Evolutionary conservation across 2,113 vertebrate species (phyloP).

Genomic region (Martes martes): DNA sequence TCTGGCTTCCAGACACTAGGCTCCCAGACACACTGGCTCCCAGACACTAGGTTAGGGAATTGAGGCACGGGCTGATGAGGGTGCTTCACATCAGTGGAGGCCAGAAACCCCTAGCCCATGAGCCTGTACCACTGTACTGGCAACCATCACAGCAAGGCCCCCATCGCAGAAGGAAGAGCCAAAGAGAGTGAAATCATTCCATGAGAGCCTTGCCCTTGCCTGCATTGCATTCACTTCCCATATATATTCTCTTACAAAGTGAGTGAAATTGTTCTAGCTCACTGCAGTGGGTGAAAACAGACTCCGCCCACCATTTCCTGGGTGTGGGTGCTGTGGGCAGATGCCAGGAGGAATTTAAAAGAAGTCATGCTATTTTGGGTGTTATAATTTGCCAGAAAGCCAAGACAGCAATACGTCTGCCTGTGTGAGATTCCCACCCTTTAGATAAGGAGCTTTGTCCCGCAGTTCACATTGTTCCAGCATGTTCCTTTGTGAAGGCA

Average conservation of each 20-base stretch:
- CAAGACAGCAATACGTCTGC: slow-evolving; percentile 61
- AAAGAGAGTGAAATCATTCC: not conserved
- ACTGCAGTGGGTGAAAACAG: slow-evolving; percentile 47
- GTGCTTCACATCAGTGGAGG: not conserved
- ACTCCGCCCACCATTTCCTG: slow-evolving; percentile 66
- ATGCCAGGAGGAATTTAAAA: slow-evolving; percentile 56
- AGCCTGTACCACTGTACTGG: no score
- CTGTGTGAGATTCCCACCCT: not conserved
- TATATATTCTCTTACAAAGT: not conserved
- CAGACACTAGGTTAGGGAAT: not conserved
- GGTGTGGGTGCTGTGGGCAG: slow-evolving; percentile 55
- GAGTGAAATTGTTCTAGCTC: slow-evolving; percentile 32
- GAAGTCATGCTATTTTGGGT: slow-evolving; percentile 51
- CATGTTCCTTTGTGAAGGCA: not conserved
- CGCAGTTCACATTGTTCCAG: not conserved
- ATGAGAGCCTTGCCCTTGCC: not conserved
- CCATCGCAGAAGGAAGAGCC: not conserved
- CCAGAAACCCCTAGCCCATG: fast-evolving
- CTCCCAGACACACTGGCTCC: not conserved
- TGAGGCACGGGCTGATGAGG: no score
- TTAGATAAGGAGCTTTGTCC: not conserved
- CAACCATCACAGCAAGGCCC: not conserved
- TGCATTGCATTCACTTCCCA: not conserved
- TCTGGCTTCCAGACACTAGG: not conserved
- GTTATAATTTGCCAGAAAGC: slow-evolving; percentile 25